Percentiles rank a stretch among this genome's conserved stretches.
phyloP scores from a whole-genome alignment of 2,113 vertebrate species.

The Rhabdornis inornatus region DNA sequence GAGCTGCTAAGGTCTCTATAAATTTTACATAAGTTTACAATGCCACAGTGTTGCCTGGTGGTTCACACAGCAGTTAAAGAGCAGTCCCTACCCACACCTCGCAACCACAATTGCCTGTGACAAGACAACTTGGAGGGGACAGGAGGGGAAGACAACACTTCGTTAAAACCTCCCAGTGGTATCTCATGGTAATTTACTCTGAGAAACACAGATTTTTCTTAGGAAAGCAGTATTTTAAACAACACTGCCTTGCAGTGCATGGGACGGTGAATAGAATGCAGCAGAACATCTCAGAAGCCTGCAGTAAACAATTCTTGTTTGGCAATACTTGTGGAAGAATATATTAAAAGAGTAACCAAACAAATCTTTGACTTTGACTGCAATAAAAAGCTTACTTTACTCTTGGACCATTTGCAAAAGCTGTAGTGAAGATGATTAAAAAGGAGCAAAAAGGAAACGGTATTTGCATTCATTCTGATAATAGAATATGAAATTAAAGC shows the following conservation, averaged over 20 bases:
- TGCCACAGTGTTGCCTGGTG: not conserved
- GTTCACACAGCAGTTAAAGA: not conserved
- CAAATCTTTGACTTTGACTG: constrained; percentile 53
- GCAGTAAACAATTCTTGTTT: constrained; percentile 34
- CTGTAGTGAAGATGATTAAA: constrained; percentile 74
- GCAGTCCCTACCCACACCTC: not conserved
- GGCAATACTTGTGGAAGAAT: constrained; percentile 35
- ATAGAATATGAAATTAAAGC: constrained; percentile 85
- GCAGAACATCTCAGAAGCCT: constrained; percentile 14
- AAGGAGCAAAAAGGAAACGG: constrained; percentile 68
- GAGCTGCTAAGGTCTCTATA: not conserved
- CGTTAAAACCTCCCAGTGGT: not conserved
- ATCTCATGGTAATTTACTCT: not conserved
- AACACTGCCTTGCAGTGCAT: not conserved
- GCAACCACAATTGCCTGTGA: not conserved
- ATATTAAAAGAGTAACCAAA: constrained; percentile 13
- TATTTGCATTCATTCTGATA: constrained; percentile 79
- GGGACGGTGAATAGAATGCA: not conserved
- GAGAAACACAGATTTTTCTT: not conserved
- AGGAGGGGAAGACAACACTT: not conserved
- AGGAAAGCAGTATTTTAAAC: not conserved
- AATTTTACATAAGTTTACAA: constrained; percentile 25
- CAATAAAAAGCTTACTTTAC: constrained; percentile 67
- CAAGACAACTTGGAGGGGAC: not conserved
- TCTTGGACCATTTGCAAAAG: constrained; percentile 67